phyloP scores from a whole-genome alignment of 2,797 vertebrate species.

The Neosalanx taihuensis region DNA sequence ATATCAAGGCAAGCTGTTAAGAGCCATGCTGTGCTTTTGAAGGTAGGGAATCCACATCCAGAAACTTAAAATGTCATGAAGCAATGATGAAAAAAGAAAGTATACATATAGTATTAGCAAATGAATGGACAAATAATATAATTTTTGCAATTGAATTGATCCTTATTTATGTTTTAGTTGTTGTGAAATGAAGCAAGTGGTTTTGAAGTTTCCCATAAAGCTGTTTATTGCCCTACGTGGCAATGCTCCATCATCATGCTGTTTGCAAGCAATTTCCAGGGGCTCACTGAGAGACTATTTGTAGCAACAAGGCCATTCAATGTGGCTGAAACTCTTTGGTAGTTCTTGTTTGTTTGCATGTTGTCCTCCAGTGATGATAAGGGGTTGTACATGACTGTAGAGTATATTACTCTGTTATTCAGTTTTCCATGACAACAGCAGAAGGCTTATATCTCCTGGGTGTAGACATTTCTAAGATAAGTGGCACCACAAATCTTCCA shows the following conservation, averaged over 20 bases:
- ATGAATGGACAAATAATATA: slow-evolving; percentile 14
- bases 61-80: slow-evolving; percentile 1
- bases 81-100: slow-evolving; percentile 18
- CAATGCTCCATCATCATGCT: slow-evolving; percentile 55
- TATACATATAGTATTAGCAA: slow-evolving; percentile 12
- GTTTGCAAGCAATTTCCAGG: slow-evolving; percentile 54
- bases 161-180: slow-evolving; percentile 55
- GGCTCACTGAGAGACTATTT: slow-evolving; percentile 51
- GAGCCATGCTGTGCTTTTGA: slow-evolving; percentile 16
- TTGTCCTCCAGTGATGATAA: slow-evolving; percentile 38
- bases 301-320: slow-evolving; percentile 41
- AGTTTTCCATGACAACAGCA: background rate
- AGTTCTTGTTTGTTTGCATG: slow-evolving; percentile 52
- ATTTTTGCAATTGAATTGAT: slow-evolving; percentile 36
- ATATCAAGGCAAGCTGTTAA: slow-evolving; percentile 29
- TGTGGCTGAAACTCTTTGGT: slow-evolving; percentile 45
- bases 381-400: background rate
- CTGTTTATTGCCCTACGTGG: slow-evolving; percentile 53
- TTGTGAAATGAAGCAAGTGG: slow-evolving; percentile 55
- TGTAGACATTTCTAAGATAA: background rate
- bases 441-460: background rate
- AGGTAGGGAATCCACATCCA: slow-evolving; percentile 13
- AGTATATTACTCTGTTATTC: too few species aligned
- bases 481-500: background rate
- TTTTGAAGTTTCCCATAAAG: slow-evolving; percentile 57